Evolutionary conservation across 2,797 vertebrate species (phyloP).

Genomic region (Atherinosoma microstoma): DNA sequence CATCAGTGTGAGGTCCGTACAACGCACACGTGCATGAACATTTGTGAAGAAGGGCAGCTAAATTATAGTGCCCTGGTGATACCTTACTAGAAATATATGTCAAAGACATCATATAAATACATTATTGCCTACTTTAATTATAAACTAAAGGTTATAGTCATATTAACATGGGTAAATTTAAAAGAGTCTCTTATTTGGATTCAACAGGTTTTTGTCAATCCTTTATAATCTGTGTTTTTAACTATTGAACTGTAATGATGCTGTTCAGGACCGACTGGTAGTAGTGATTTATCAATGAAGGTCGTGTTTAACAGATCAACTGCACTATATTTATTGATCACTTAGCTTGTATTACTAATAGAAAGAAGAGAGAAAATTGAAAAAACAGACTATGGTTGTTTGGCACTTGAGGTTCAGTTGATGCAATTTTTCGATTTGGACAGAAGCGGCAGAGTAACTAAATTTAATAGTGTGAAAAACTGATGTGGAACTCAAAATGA

Average conservation of each 20-base stretch:
- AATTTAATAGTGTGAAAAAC: slow-evolving; percentile 29
- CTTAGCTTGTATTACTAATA: not conserved
- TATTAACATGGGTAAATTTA: not conserved
- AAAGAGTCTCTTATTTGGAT: slow-evolving; percentile 24
- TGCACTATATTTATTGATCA: not conserved
- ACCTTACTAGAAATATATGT: not conserved
- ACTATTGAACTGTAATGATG: not conserved
- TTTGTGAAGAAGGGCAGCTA: not conserved
- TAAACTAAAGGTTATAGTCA: not conserved
- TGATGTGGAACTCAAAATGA: slow-evolving; percentile 15
- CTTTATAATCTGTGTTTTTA: not conserved
- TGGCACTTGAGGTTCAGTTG: not conserved
- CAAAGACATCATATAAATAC: not conserved
- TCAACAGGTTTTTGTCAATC: slow-evolving; percentile 71
- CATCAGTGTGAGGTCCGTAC: not conserved
- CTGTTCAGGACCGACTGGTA: slow-evolving; percentile 7
- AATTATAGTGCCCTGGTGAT: not conserved
- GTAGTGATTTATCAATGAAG: not conserved
- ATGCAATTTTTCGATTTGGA: slow-evolving; percentile 29
- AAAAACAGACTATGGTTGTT: not conserved
- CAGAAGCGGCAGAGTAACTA: slow-evolving; percentile 11
- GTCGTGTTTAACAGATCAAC: not conserved
- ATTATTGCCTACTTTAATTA: too few relatives aligned
- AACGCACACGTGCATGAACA: not conserved
- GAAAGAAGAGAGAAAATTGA: not conserved